Base-by-base conservation (phyloP, 2,797 vertebrate genomes). In the Limosa lapponica region DNA sequence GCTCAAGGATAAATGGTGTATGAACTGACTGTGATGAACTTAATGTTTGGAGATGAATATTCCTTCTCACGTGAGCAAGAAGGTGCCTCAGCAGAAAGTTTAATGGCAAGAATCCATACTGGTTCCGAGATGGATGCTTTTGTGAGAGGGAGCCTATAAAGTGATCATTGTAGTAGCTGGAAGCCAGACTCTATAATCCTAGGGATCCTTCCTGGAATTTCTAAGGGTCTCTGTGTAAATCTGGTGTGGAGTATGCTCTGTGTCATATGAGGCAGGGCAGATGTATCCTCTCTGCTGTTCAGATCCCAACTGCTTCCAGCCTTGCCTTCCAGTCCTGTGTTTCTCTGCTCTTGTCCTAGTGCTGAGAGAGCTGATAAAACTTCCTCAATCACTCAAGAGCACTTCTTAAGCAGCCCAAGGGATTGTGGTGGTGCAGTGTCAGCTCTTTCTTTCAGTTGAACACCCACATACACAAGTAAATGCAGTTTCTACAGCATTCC, bases 301-400 rank as follows among this genome's bases (percentile, higher is more conserved):
- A 83, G 44, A 57, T 84, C 39, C 28, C 67, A 57, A 34, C 83
- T 95, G 58, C 12, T 1, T 82, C 66, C 46, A 69, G 59, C 59
- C 28, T 80, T 89, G 55, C 55, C 74, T 87, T 92, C 62, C 36
- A 77, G 62, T 66, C 58, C n/a, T 55, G 2, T 84, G 71, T 77
- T 93, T 70, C 55, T 91, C 20, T 87, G 52, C 73, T 94, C 77
- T 90, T 82, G 54, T 87, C 73, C 59, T 89, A 85, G 75, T 32
- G 52, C 44, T 66, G 54, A 59, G 46, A 25, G 25, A 77, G 57
- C 41, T 88, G 52, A 51, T 81, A 39, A 88, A 82, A 72, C 54
- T 83, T 95, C 43, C 79, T 95, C 41, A 83, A 4, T n/a, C 69
- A 65, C 72, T 83, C 52, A 16, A 74, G 65, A 93, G 65, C 9